Conservation (phyloP, 2,888 invertebrate species). For the Plebejus anna region DNA sequence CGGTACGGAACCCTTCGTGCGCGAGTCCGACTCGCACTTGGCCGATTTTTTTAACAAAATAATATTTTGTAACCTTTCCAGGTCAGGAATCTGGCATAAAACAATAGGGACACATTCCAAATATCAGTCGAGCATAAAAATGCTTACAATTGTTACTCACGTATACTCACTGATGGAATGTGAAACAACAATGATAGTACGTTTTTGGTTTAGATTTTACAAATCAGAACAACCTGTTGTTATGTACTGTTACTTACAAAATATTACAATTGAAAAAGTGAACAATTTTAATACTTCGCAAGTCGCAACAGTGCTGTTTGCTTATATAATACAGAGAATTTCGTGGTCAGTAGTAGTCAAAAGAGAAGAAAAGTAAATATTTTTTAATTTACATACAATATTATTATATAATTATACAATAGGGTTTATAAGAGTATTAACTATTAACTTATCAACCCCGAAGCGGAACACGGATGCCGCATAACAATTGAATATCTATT, state of each 20-base stretch:
- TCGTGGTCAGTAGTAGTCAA: neutral
- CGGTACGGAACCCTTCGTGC: no score
- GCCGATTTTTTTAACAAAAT: neutral
- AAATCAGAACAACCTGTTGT: neutral
- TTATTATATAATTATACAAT: neutral
- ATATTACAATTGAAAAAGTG: neutral
- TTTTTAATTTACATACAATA: neutral
- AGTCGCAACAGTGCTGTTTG: neutral
- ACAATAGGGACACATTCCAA: slow-evolving; percentile 28
- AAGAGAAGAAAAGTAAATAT: neutral
- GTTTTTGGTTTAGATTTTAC: neutral
- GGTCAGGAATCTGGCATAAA: neutral
- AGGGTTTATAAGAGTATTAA: neutral
- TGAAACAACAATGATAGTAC: slow-evolving; percentile 42
- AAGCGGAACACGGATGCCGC: no score
- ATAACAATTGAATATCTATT: no score
- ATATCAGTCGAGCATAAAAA: slow-evolving; percentile 35
- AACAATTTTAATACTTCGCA: neutral
- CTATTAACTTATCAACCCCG: neutral
- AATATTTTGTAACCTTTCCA: neutral
- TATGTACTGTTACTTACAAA: neutral
- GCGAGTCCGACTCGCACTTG: no score
- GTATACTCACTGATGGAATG: slow-evolving; percentile 52
- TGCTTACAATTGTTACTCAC: slow-evolving; percentile 33
- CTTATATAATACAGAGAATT: neutral